phyloP scores from a whole-genome alignment of 2,888 invertebrate genomes.

The Alcis repandata region DNA sequence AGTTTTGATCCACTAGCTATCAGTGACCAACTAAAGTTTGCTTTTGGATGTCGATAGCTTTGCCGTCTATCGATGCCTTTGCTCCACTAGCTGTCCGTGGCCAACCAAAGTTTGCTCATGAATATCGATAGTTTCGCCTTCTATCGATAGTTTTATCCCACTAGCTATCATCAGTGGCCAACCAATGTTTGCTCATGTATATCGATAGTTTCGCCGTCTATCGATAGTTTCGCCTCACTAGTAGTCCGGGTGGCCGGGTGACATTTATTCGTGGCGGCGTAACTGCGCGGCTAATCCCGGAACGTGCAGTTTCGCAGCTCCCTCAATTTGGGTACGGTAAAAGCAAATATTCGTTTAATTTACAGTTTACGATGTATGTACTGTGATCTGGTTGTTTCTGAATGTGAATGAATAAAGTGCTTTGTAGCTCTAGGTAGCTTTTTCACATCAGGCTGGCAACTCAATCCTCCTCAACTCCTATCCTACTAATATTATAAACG shows the following conservation, averaged over 20 bases:
- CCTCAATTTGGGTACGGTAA: slow-evolving; percentile 32
- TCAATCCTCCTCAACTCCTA: too few relatives aligned
- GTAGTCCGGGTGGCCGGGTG: slow-evolving; percentile 59
- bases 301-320: slow-evolving; percentile 31
- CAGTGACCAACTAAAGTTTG: too few relatives aligned
- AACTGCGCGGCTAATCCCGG: slow-evolving; percentile 65
- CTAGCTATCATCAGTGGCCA: too few relatives aligned
- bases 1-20: slow-evolving; percentile 41
- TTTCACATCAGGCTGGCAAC: too few relatives aligned
- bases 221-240: slow-evolving; percentile 45
- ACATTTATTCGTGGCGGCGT: slow-evolving; percentile 64
- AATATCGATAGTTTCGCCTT: too few relatives aligned
- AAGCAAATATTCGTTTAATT: slow-evolving; percentile 32
- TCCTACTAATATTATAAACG: too few relatives aligned
- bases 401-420: background rate
- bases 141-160: too few relatives aligned
- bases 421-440: too few relatives aligned
- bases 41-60: too few relatives aligned
- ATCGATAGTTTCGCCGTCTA: slow-evolving; percentile 6
- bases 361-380: slow-evolving; percentile 24
- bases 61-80: background rate
- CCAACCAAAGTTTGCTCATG: too few relatives aligned
- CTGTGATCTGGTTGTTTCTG: background rate
- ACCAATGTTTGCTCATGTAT: background rate
- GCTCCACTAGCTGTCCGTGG: too few relatives aligned